Evolutionary conservation across 2,888 invertebrate species (phyloP).

Genomic region (Xylocampa areola): DNA sequence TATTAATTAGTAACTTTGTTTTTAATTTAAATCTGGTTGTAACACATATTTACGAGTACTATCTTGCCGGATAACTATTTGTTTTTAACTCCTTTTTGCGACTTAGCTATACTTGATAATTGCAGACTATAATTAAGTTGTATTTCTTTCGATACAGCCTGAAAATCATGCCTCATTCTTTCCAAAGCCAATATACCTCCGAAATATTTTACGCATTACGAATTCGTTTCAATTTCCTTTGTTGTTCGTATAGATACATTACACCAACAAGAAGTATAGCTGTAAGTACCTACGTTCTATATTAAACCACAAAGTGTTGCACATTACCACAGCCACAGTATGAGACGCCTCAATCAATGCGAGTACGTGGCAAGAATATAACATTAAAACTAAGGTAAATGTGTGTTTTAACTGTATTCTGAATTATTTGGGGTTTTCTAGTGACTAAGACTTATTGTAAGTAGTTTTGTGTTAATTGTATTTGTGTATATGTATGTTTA

Average conservation of each 20-base stretch:
- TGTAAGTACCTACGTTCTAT: conserved; percentile 7
- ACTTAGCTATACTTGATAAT: too few species aligned
- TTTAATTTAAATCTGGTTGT: too few species aligned
- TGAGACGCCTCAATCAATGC: conserved; percentile 38
- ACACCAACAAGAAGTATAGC: conserved; percentile 10
- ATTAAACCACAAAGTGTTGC: conserved; percentile 46
- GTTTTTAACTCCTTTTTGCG: too few species aligned
- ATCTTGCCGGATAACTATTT: too few species aligned
- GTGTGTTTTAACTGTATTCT: conserved; percentile 15
- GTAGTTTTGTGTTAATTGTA: conserved; percentile 6
- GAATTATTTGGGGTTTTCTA: conserved; percentile 5
- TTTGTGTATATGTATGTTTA: conserved; percentile 2
- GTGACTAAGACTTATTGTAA: too few species aligned
- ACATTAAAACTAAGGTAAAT: conserved; percentile 14
- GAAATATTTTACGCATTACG: conserved; percentile 9
- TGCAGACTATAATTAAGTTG: too few species aligned
- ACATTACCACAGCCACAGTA: conserved; percentile 40
- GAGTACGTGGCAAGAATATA: conserved; percentile 26
- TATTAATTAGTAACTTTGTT: too few species aligned
- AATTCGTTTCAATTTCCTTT: conserved; percentile 37
- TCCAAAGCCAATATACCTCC: background rate
- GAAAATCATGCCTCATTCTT: too few species aligned
- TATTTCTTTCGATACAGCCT: too few species aligned
- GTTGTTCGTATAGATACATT: conserved; percentile 13
- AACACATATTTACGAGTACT: too few species aligned